These are phyloP conservation scores for Drosophila villosipedis DNA, from an alignment of 2,888 invertebrate genomes.

Conservation along the genomic window DNA sequence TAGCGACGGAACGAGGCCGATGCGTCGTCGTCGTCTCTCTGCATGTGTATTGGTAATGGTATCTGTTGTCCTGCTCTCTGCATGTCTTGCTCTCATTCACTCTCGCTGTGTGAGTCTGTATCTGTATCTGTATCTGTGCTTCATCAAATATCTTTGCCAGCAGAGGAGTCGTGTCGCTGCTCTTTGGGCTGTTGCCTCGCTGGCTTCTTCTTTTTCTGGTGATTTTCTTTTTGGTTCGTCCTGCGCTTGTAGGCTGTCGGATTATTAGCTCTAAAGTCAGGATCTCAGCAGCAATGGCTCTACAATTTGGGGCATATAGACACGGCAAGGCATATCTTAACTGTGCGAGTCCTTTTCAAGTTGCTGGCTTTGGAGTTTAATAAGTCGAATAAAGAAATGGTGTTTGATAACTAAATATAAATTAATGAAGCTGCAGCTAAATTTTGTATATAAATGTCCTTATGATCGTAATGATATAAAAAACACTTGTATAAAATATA, in stretches of 20 bases:
- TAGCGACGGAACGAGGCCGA: slow-evolving; percentile 61
- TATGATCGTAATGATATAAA: neutral
- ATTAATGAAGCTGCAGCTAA: neutral
- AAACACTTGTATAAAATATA: neutral
- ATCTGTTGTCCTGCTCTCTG: slow-evolving; percentile 56
- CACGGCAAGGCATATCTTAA: neutral
- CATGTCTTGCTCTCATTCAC: slow-evolving; percentile 26
- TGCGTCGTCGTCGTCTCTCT: slow-evolving; percentile 40
- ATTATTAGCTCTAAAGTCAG: slow-evolving; percentile 82
- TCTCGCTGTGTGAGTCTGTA: slow-evolving; percentile 21
- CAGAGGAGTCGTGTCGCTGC: slow-evolving; percentile 37
- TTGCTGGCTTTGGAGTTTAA: neutral
- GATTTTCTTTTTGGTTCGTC: slow-evolving; percentile 51
- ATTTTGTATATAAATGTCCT: neutral
- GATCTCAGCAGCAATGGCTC: slow-evolving; percentile 65
- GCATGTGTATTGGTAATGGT: slow-evolving; percentile 53
- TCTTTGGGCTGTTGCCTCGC: slow-evolving; percentile 49
- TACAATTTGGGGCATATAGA: slow-evolving; percentile 51
- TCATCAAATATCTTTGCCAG: slow-evolving; percentile 66
- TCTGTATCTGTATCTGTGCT: slow-evolving; percentile 32
- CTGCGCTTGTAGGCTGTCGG: slow-evolving; percentile 78
- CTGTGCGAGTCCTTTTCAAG: neutral
- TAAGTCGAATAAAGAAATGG: neutral
- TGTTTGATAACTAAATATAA: neutral
- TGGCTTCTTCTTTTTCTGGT: slow-evolving; percentile 51